Conservation (phyloP, 2,888 invertebrate species). For the Morpho deidamia region DNA sequence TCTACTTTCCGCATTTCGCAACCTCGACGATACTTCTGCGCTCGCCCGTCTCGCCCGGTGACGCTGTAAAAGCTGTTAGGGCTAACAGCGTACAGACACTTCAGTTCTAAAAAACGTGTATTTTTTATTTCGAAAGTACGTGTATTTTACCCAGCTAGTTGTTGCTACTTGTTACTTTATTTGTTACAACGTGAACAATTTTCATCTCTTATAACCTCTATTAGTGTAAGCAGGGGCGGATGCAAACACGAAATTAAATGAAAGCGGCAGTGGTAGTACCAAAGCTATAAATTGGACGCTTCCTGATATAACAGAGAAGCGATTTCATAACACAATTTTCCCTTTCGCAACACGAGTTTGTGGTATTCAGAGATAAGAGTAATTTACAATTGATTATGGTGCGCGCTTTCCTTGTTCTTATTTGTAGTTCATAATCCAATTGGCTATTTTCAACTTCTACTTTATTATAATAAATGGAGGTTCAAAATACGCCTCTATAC, state of each 20-base stretch:
- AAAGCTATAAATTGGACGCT: constrained; percentile 46
- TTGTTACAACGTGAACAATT: background rate
- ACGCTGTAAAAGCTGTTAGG: no score
- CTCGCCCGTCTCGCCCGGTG: no score
- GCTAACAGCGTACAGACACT: no score
- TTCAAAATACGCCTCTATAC: no score
- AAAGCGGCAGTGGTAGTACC: constrained; percentile 46
- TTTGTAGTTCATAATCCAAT: constrained; percentile 2
- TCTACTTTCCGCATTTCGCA: no score
- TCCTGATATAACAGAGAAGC: constrained; percentile 52
- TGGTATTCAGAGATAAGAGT: constrained; percentile 31
- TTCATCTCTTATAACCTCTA: constrained; percentile 2
- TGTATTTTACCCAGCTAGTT: no score
- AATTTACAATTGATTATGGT: constrained; percentile 31
- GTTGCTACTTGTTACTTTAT: no score
- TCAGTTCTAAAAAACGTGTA: no score
- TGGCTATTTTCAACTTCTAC: background rate
- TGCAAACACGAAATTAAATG: constrained; percentile 39
- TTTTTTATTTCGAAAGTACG: no score
- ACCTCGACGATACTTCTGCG: no score
- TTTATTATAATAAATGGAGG: background rate
- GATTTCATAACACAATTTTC: constrained; percentile 70
- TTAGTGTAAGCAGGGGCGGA: constrained; percentile 13
- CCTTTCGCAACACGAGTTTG: constrained; percentile 52
- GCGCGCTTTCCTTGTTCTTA: constrained; percentile 5